Conservation (phyloP, 53 echinoderm and acorn worm genomes). For the Antedon mediterranea region DNA sequence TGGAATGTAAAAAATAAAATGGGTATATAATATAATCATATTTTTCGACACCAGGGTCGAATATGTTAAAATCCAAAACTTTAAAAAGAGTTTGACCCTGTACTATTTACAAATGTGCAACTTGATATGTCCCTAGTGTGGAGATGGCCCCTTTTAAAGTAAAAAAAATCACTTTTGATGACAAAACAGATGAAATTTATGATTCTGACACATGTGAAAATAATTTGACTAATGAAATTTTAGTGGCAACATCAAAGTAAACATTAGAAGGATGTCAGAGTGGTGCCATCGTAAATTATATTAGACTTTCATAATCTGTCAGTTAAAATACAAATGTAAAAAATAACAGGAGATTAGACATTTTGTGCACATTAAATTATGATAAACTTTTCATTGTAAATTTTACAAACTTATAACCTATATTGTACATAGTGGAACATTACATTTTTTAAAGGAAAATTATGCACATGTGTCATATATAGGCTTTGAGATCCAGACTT, state of each 20-base stretch:
- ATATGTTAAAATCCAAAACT: not conserved
- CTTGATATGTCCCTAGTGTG: not conserved
- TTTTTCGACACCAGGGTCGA: not conserved
- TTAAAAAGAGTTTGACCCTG: not conserved
- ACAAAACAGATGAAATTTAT: conserved; percentile 1
- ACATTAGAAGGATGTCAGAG: not conserved
- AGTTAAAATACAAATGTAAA: not conserved
- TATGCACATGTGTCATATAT: too few relatives aligned
- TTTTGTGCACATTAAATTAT: not conserved
- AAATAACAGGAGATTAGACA: not conserved
- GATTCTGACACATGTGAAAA: conserved; percentile 1
- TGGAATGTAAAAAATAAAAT: too few relatives aligned
- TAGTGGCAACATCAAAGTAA: not conserved
- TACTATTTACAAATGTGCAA: not conserved
- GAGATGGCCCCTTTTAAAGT: not conserved
- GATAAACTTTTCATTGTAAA: not conserved
- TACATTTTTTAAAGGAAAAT: too few relatives aligned
- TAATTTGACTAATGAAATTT: not conserved
- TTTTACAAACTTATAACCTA: not conserved
- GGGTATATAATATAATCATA: not conserved
- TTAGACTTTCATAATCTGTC: not conserved
- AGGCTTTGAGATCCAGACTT: too few relatives aligned
- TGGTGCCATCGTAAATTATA: not conserved
- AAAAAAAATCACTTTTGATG: not conserved
- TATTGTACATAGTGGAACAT: not conserved